These are phyloP conservation scores for Aphyosemion australe DNA, from an alignment of 2,113 vertebrate genomes.

Conservation along the genomic window DNA sequence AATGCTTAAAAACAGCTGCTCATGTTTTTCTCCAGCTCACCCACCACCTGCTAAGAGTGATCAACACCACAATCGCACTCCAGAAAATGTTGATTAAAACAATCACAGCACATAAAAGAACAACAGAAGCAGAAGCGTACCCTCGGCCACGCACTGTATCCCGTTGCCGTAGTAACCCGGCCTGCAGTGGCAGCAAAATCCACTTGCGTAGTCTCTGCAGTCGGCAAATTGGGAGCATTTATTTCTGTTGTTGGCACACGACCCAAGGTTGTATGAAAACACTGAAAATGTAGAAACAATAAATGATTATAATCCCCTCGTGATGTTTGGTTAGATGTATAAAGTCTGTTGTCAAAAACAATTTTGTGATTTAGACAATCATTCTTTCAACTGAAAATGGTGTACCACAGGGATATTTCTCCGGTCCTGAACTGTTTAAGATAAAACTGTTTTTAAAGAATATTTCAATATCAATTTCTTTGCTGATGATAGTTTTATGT, in stretches of 20 bases:
- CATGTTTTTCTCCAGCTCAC: not conserved
- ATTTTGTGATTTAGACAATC: not conserved
- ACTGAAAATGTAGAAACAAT: constrained; percentile 76
- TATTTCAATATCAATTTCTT: not conserved
- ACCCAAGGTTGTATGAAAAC: constrained; percentile 88
- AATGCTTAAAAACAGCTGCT: too few relatives aligned
- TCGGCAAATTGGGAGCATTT: constrained; percentile 89
- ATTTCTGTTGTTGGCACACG: constrained; percentile 84
- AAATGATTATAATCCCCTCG: too few relatives aligned
- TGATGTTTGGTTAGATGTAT: too few relatives aligned
- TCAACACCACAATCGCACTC: not conserved
- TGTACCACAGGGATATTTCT: not conserved
- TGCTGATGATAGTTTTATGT: not conserved
- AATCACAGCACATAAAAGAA: not conserved
- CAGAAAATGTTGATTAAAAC: not conserved
- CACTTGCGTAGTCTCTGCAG: constrained; percentile 86
- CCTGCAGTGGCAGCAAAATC: constrained; percentile 91
- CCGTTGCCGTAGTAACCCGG: constrained; percentile 93
- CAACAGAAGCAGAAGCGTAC: constrained; percentile 63
- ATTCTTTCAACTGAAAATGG: not conserved
- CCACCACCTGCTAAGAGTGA: not conserved
- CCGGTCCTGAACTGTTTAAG: not conserved
- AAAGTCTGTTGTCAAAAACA: not conserved
- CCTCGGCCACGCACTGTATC: constrained; percentile 91
- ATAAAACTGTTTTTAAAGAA: not conserved